Evolutionary conservation across 2,797 vertebrate species (phyloP), one percentile per base, ranked within the genome.

Genomic region (Spizella passerina): DNA sequence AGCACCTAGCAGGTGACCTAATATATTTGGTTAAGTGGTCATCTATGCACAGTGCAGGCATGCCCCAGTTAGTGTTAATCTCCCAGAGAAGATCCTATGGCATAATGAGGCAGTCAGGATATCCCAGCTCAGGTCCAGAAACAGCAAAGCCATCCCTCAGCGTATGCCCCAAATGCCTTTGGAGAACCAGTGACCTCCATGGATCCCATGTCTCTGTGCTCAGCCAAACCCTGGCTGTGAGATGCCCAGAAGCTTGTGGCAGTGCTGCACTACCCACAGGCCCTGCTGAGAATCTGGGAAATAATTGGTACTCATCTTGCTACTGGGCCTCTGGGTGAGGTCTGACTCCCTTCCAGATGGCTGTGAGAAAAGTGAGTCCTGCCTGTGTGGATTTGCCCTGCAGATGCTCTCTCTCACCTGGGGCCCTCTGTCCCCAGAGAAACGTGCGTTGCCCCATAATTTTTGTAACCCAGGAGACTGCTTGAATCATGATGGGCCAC

Each of bases 391-490:
- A 60, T 82, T 63, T 78, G 38, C 56, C 68, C 41, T 79, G 3
- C 2, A 5, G 82, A 88, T 69, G n/a, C 63, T 44, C 39, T 78
- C 29, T 41, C 50, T 72, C 73, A 86, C 44, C 50, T 63, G 60
- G 22, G 26, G 49, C 26, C 39, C 23, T 68, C 34, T 71, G 26
- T 75, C 86, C 52, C 73, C 2, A 5, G 78, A 82, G 88, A 80
- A 65, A 43, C 0, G 2, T 3, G 36, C 55, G 88, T 92, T 89
- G 21, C 76, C 55, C 63, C 82, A 75, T 80, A 47, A 78, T 72
- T 89, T 88, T 81, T 83, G 26, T 93, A 81, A 87, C 89, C 43
- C 94, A 65, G 50, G 91, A 89, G 94, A 82, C 60, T 89, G 38
- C 60, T 84, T 78, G 82, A 87, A 64, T 82, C 87, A 61, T 26